A percentile compares a stretch with the other conserved stretches of the same genome.
Evolutionary conservation across 2,797 vertebrate species (phyloP).

Genomic region (Coregonus suidteri): DNA sequence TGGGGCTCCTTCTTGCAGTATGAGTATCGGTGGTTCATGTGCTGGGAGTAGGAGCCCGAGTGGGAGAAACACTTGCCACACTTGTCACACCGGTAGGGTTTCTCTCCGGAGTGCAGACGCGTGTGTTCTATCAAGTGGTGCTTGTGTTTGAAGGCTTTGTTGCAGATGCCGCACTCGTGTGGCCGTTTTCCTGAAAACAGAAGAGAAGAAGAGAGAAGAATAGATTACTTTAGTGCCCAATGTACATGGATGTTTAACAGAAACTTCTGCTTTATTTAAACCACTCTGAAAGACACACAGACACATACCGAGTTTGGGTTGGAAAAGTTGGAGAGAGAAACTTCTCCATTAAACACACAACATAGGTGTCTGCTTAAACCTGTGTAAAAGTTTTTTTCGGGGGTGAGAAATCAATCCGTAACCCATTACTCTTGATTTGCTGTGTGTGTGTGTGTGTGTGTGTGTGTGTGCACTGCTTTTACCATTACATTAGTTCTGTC

Average conservation of each 20-base stretch:
- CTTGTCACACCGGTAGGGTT: conserved; percentile 98
- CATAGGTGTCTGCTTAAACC: background rate
- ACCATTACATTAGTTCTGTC: background rate
- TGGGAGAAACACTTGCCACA: conserved; percentile 98
- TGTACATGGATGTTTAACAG: background rate
- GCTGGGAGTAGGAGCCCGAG: conserved; percentile 97
- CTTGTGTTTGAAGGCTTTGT: conserved; percentile 99
- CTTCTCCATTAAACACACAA: background rate
- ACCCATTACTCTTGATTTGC: background rate
- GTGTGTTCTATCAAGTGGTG: conserved; percentile 98
- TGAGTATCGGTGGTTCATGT: conserved; percentile 99
- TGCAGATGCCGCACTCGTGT: conserved; percentile 93
- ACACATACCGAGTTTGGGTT: background rate
- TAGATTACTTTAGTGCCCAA: background rate
- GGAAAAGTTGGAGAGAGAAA: background rate
- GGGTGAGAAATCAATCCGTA: no score
- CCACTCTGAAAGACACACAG: background rate
- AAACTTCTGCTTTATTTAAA: background rate
- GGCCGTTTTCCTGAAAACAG: conserved; percentile 88
- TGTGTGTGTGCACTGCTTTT: background rate
- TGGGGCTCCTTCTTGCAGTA: conserved; percentile 89
- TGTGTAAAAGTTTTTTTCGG: background rate
- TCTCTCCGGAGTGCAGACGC: conserved; percentile 95
- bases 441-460: conserved; percentile 7
- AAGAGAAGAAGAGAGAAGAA: background rate